Evolutionary conservation across 2,888 invertebrate genomes (phyloP), one percentile per base, ranked within the genome.

Genomic region (Hybos culiciformis): DNA sequence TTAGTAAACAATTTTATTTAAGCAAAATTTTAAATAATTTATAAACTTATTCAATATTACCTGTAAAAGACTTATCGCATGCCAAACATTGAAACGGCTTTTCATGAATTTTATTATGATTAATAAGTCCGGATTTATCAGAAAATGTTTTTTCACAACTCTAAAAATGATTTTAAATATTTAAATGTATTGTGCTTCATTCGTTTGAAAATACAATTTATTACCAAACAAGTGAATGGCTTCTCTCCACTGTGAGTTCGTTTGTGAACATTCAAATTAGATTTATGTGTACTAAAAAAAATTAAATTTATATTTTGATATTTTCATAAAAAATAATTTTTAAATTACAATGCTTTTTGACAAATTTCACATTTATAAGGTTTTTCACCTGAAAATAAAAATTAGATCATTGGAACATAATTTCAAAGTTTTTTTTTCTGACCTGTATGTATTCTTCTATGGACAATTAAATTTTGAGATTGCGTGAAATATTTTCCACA

Each of bases 401-500:
- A 5, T 26, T 3, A 12, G 26, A n/a, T n/a, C n/a, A n/a, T 26
- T 9, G 9, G 26, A 26, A 4, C 9, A 26, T 26, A 26, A 26
- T 5, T 6, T 26, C 26, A 26, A 4, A 12, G 26, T 4, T 5
- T 12, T 5, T 9, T 9, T 26, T 26, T 26, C 26, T 26, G 11
- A 14, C 36, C 36, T 14, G 36, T 36, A 36, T 36, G 36, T 3
- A 36, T 36, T 14, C 36, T 19, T 21, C 21, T 36, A 20, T 36
- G 36, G 9, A 36, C 36, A n/a, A 36, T 21, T 8, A 36, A 36
- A 36, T 36, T 36, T 36, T 36, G 36, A n/a, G 20, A 20, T 36
- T 36, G 36, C 4, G 19, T 19, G 14, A 36, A 36, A 14, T 19
- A 20, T 36, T 36, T 36, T 11, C 21, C 20, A 21, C 36, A 36